A percentile compares a stretch with the other conserved stretches of the same genome.
These are phyloP conservation scores for Cryptophagus acutangulus DNA, from an alignment of 2,888 invertebrate species.

Conservation along the genomic window DNA sequence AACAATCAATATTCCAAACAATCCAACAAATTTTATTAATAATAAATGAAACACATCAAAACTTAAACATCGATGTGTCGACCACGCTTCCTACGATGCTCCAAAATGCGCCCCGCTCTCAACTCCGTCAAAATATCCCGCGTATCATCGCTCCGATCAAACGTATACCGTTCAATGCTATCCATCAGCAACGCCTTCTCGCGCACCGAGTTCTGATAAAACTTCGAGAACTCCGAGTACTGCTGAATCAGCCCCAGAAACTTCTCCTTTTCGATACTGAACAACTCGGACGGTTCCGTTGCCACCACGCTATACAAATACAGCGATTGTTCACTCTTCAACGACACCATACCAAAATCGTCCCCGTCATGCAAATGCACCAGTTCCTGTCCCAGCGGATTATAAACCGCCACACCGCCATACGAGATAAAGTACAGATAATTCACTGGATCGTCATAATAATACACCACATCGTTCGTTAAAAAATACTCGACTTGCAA, in stretches of 20 bases:
- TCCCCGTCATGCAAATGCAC: conserved; percentile 1
- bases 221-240: too few relatives aligned
- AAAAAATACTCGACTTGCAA: not conserved
- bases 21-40: not conserved
- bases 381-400: not conserved
- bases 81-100: not conserved
- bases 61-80: not conserved
- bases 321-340: not conserved
- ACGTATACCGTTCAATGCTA: too few relatives aligned
- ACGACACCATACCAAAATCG: not conserved
- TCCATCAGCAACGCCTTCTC: too few relatives aligned
- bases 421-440: conserved; percentile 1
- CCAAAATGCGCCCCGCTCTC: conserved; percentile 3
- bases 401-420: conserved; percentile 2
- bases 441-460: not conserved
- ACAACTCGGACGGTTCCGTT: not conserved
- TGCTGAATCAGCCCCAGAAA: too few relatives aligned
- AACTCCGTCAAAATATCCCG: conserved; percentile 2
- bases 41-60: not conserved
- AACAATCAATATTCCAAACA: not conserved
- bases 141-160: too few relatives aligned
- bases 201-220: too few relatives aligned
- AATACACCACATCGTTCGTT: not conserved
- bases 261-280: not conserved
- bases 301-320: not conserved